Evolutionary conservation across 2,888 invertebrate genomes (phyloP).

Genomic region (Xestoiulus laeticollis): DNA sequence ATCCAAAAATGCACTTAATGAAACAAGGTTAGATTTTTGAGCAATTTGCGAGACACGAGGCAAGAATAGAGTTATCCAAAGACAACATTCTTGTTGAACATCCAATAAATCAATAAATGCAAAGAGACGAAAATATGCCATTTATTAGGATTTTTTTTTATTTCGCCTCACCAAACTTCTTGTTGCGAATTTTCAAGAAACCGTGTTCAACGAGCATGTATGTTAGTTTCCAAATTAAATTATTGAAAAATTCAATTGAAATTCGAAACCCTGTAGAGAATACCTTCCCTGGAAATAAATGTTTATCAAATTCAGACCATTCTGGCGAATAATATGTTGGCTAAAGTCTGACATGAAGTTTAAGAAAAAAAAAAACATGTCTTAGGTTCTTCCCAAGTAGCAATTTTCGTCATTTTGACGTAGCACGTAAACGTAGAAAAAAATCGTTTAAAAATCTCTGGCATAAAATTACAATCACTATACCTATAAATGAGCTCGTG

Average conservation of each 20-base stretch:
- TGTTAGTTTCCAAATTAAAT: not conserved
- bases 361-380: too few relatives aligned
- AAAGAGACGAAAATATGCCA: not conserved
- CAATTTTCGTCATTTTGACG: too few relatives aligned
- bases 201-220: not conserved
- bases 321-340: not conserved
- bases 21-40: not conserved
- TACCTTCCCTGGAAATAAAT: not conserved
- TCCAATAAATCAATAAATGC: not conserved
- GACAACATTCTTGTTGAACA: not conserved
- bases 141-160: not conserved
- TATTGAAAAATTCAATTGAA: not conserved
- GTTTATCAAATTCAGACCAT: not conserved
- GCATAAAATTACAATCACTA: constrained; percentile 14
- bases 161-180: not conserved
- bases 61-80: not conserved
- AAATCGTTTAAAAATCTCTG: not conserved
- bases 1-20: not conserved
- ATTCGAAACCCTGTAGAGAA: not conserved
- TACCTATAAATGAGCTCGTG: too few relatives aligned
- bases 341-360: not conserved
- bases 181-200: not conserved
- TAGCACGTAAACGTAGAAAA: too few relatives aligned
- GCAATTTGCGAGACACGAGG: not conserved
- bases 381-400: too few relatives aligned